These are phyloP conservation scores for Epirrita christyi DNA, from an alignment of 2,888 invertebrate genomes.

Conservation along the genomic window DNA sequence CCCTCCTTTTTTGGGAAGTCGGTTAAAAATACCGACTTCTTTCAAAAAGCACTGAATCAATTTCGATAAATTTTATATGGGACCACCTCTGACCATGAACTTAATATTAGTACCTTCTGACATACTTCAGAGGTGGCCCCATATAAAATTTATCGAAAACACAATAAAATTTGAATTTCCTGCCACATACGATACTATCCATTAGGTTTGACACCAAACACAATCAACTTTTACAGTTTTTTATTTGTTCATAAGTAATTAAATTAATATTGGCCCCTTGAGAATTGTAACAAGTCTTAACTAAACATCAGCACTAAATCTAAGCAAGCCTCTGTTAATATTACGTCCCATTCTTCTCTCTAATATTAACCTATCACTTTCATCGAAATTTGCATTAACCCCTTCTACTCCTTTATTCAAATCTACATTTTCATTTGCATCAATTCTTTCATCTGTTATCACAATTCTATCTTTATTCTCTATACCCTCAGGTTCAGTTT, in stretches of 20 bases:
- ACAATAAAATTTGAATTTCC: no score
- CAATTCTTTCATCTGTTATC: conserved; percentile 24
- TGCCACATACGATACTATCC: no score
- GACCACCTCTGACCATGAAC: no score
- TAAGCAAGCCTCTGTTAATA: conserved; percentile 59
- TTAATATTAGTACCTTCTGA: no score
- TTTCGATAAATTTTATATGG: no score
- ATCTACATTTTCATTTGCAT: conserved; percentile 7
- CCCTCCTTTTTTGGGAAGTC: no score
- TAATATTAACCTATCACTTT: conserved; percentile 53
- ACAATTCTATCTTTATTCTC: conserved; percentile 38
- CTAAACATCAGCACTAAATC: conserved; percentile 59
- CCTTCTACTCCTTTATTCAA: background rate
- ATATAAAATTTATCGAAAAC: no score
- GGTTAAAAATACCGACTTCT: no score
- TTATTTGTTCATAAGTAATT: conserved; percentile 22
- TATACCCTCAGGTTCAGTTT: conserved; percentile 39
- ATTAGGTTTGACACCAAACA: background rate
- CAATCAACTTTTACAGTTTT: background rate
- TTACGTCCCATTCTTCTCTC: conserved; percentile 63
- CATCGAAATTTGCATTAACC: conserved; percentile 9
- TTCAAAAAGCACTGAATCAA: no score
- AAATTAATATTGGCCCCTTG: conserved; percentile 36
- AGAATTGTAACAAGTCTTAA: conserved; percentile 23
- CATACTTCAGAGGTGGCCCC: no score